A percentile compares a stretch with the other conserved stretches of the same genome.
Conservation (phyloP, 2,888 invertebrate species). For the Caenorhabditis angaria region DNA sequence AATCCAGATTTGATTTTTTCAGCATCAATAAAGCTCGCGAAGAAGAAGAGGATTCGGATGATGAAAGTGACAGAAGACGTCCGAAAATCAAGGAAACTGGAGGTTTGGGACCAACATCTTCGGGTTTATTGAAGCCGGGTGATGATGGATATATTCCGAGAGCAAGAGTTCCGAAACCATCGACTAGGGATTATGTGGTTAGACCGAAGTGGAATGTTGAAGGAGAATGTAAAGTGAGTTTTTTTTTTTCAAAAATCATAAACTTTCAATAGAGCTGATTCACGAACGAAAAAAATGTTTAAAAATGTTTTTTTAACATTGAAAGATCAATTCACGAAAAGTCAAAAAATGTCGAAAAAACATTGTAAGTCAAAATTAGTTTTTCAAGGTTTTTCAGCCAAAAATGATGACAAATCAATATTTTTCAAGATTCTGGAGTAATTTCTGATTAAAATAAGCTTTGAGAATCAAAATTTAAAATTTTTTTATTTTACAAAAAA, state of each 20-base stretch:
- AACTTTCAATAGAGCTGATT: too few species aligned
- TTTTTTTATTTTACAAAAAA: too few species aligned
- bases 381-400: too few species aligned
- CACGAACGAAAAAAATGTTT: too few species aligned
- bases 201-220: slow-evolving; percentile 79
- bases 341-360: too few species aligned
- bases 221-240: slow-evolving; percentile 58
- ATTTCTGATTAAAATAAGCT: too few species aligned
- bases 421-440: too few species aligned
- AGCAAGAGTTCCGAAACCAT: slow-evolving; percentile 86
- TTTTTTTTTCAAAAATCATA: slow-evolving; percentile 1
- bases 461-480: too few species aligned
- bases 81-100: slow-evolving; percentile 23
- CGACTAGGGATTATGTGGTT: slow-evolving; percentile 94
- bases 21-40: background rate
- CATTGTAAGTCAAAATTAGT: too few species aligned
- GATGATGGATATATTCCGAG: slow-evolving; percentile 52
- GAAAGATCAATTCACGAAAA: too few species aligned
- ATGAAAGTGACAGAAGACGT: background rate
- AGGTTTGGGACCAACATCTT: slow-evolving; percentile 24
- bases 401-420: too few species aligned
- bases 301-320: too few species aligned
- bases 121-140: slow-evolving; percentile 39
- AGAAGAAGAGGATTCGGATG: slow-evolving; percentile 18
- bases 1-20: background rate